Evolutionary conservation across 2,113 vertebrate genomes (phyloP), one percentile per base, ranked within the genome.

Genomic region (Hippocampus barbouri): DNA sequence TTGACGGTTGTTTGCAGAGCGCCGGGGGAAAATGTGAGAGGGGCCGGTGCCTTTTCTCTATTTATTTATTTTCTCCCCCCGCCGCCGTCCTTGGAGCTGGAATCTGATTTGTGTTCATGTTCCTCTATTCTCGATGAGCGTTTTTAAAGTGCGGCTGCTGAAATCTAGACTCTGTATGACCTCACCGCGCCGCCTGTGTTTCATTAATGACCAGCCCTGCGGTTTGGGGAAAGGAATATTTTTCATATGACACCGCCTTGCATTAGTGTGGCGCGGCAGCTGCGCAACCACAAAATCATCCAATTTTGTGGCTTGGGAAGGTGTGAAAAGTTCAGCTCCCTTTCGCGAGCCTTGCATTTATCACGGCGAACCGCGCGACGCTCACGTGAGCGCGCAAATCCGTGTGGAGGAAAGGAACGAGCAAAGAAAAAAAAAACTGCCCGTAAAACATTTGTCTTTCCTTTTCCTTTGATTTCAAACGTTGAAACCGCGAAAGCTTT

Each of bases 301-400:
- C 93, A 94, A 95, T 94, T 95, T 93, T 95, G 94, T 76, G 92
- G 94, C 91, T 96, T 94, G 94, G 89, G 89, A 93, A 93, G 92
- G 95, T 96, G 95, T 96, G 94, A 98, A 96, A 96, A 96, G 94
- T 99, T 97, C 95, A 98, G 79, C 95, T 95, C 94, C 94, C 93
- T 93, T 90, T 93, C 92, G 90, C 91, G 87, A 89, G 91, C 91
- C 87, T 92, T 93, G 89, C 92, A 91, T 94, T 91, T 94, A 91
- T 92, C 91, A 81, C 30, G 51, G 30, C 63, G 8, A 11, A 51
- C 49, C 18, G 18, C 49, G 59, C 3, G 34, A 73, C 27, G 76
- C 82, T 78, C 77, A 78, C 70, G 73, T 64, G 74, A 70, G 79
- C 79, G 75, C 16, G 43, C 53, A 62, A 68, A 69, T 69, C 73